Evolutionary conservation across 1,140 invertebrate genomes (phyloP).

Genomic region (Plodia interpunctella): DNA sequence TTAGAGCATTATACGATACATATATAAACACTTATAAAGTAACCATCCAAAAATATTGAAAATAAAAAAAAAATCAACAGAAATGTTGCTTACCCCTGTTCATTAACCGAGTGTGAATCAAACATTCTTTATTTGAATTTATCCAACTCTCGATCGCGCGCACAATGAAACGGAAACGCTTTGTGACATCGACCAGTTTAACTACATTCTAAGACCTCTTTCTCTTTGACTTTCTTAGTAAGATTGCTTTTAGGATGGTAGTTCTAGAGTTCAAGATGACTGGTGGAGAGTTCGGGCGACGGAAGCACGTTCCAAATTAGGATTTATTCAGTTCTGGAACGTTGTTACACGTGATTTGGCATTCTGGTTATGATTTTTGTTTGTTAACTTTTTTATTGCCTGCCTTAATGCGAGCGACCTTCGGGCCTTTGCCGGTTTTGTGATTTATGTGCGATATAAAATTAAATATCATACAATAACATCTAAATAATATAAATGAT

Average conservation of each 20-base stretch:
- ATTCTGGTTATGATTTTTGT: conserved; percentile 6
- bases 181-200: conserved; percentile 22
- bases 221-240: background rate
- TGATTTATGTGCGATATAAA: background rate
- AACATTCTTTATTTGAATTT: conserved; percentile 35
- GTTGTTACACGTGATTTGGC: conserved; percentile 7
- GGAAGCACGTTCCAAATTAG: conserved; percentile 27
- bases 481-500: too few relatives aligned
- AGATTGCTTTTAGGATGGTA: background rate
- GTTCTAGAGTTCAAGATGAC: background rate
- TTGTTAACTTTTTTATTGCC: conserved; percentile 2
- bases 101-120: conserved; percentile 40
- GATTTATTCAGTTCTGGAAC: conserved; percentile 8
- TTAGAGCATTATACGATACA: too few relatives aligned
- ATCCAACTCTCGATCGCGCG: conserved; percentile 22
- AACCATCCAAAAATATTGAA: too few relatives aligned
- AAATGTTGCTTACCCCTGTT: conserved; percentile 28
- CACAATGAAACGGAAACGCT: conserved; percentile 36
- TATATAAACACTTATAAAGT: too few relatives aligned
- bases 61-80: background rate
- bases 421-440: background rate
- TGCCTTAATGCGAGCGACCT: background rate
- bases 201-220: conserved; percentile 4
- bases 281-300: conserved; percentile 10
- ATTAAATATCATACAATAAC: too few relatives aligned